Evolutionary conservation across 2,113 vertebrate genomes (phyloP).

Genomic region (Bagarius yarrelli): DNA sequence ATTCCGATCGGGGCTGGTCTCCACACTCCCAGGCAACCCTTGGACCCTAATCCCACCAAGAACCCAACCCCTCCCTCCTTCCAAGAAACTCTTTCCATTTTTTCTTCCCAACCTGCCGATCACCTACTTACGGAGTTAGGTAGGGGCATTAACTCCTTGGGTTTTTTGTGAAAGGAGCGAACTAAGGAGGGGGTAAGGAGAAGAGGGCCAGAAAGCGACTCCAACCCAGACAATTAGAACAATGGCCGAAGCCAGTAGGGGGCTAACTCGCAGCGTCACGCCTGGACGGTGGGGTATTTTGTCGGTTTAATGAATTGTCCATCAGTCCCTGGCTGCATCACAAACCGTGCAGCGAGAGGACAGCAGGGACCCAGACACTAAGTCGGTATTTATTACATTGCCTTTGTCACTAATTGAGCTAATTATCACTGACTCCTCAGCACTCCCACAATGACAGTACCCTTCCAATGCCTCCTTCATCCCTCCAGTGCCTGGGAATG

Average conservation of each 20-base stretch:
- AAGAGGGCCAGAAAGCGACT: conserved; percentile 79
- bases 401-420: conserved; percentile 99
- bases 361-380: conserved; percentile 99
- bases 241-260: conserved; percentile 88
- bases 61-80: conserved; percentile 69
- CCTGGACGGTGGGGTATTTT: conserved; percentile 97
- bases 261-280: conserved; percentile 98
- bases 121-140: conserved; percentile 90
- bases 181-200: conserved; percentile 70
- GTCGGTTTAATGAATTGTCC: conserved; percentile 99
- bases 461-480: conserved; percentile 67
- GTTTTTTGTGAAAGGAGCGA: conserved; percentile 65
- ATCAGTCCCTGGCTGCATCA: conserved; percentile 91
- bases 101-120: conserved; percentile 81
- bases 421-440: conserved; percentile 99
- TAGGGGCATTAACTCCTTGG: conserved; percentile 76
- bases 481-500: conserved; percentile 70
- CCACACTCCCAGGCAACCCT: conserved; percentile 85
- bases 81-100: conserved; percentile 71
- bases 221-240: conserved; percentile 86
- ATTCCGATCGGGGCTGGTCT: conserved; percentile 87
- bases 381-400: conserved; percentile 99
- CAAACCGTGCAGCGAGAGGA: conserved; percentile 89
- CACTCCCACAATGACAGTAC: conserved; percentile 89
- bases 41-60: conserved; percentile 71